Evolutionary conservation across 2,797 vertebrate genomes (phyloP).

Genomic region (Australoheros facetus): DNA sequence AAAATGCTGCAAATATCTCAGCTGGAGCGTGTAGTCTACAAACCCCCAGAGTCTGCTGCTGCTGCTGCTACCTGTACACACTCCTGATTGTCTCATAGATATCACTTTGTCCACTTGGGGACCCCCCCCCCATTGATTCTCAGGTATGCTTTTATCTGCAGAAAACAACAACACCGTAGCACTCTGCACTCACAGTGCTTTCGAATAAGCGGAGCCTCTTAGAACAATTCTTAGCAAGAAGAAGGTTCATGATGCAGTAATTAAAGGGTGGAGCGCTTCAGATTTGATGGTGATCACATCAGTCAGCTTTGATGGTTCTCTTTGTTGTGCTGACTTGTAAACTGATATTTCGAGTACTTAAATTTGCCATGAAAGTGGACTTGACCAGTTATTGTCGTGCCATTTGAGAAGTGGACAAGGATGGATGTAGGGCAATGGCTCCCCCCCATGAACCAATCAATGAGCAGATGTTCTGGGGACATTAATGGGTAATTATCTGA

Average conservation of each 20-base stretch:
- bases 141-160: slow-evolving; percentile 59
- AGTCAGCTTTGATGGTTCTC: neutral
- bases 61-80: slow-evolving; percentile 16
- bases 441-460: slow-evolving; percentile 36
- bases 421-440: slow-evolving; percentile 43
- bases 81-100: slow-evolving; percentile 50
- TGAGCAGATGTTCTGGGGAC: slow-evolving; percentile 76
- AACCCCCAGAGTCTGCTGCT: slow-evolving; percentile 38
- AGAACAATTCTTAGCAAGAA: slow-evolving; percentile 14
- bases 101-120: slow-evolving; percentile 53
- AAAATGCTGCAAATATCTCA: slow-evolving; percentile 53
- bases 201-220: slow-evolving; percentile 1
- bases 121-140: slow-evolving; percentile 63
- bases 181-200: slow-evolving; percentile 21
- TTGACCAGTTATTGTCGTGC: slow-evolving; percentile 38
- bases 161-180: slow-evolving; percentile 46
- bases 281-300: neutral
- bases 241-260: slow-evolving; percentile 44
- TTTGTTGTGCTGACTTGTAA: neutral
- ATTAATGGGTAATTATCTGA: slow-evolving; percentile 65
- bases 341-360: neutral
- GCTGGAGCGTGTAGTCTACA: slow-evolving; percentile 30
- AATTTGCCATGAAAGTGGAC: slow-evolving; percentile 2
- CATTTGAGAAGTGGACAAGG: slow-evolving; percentile 34
- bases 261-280: slow-evolving; percentile 41